Evolutionary conservation across 1,140 invertebrate species (phyloP).

Genomic region (Bemisia tabaci): DNA sequence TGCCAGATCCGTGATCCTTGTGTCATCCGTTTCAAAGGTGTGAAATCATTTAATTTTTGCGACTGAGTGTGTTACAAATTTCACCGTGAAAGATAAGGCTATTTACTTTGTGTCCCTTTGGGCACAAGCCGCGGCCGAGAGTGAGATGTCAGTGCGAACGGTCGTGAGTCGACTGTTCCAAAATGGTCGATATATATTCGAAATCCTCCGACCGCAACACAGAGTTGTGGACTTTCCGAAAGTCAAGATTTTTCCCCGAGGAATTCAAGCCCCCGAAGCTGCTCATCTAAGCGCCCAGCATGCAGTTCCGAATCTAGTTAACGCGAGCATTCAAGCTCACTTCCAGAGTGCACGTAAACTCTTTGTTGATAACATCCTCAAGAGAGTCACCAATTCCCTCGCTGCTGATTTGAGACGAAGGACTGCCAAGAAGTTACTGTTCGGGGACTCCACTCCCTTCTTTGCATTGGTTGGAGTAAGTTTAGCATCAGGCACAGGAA

Average conservation of each 20-base stretch:
- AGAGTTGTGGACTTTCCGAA: conserved; percentile 17
- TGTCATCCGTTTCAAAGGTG: too few relatives aligned
- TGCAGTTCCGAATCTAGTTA: neutral
- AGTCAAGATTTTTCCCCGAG: conserved; percentile 16
- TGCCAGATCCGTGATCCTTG: too few relatives aligned
- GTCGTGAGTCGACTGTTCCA: conserved; percentile 35
- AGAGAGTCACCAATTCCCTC: conserved; percentile 47
- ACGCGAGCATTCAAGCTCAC: conserved; percentile 14
- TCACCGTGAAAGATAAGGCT: conserved; percentile 40
- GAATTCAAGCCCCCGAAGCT: conserved; percentile 7
- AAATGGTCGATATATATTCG: conserved; percentile 35
- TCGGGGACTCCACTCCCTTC: conserved; percentile 54
- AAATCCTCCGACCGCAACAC: conserved; percentile 15
- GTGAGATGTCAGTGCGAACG: conserved; percentile 39
- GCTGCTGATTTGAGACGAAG: conserved; percentile 44
- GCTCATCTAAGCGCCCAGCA: conserved; percentile 6
- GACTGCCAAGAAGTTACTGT: conserved; percentile 45
- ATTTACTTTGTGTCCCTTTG: conserved; percentile 26
- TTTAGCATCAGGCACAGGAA: conserved; percentile 52
- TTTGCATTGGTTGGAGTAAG: conserved; percentile 61
- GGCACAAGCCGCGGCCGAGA: conserved; percentile 26
- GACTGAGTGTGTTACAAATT: too few relatives aligned
- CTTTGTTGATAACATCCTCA: conserved; percentile 53
- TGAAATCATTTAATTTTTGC: too few relatives aligned
- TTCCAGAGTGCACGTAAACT: conserved; percentile 37